These are phyloP conservation scores for Neodiprion pinetum DNA, from an alignment of 1,140 invertebrate genomes.

Conservation along the genomic window DNA sequence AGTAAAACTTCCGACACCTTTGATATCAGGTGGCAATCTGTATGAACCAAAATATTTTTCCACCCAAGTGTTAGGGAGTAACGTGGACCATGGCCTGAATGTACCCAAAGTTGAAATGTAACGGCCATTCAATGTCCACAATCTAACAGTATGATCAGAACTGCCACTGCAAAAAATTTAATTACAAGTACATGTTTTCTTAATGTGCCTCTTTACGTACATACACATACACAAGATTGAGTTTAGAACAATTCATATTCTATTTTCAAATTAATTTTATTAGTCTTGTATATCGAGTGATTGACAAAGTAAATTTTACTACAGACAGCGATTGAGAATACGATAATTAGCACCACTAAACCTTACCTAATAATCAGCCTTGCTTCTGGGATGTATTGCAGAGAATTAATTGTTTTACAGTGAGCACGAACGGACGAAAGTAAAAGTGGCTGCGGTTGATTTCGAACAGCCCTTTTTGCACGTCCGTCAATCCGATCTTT, in stretches of 20 bases:
- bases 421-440: conserved; percentile 56
- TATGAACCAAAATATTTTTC: conserved; percentile 49
- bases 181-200: background rate
- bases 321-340: too few relatives aligned
- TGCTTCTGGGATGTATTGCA: conserved; percentile 47
- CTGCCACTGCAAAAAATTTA: conserved; percentile 65
- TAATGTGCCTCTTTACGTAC: too few relatives aligned
- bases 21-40: conserved; percentile 70
- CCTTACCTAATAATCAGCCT: conserved; percentile 68
- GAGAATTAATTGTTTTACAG: conserved; percentile 36
- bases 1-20: conserved; percentile 70
- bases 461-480: conserved; percentile 67
- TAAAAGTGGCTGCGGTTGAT: conserved; percentile 69
- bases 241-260: background rate
- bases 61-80: conserved; percentile 57
- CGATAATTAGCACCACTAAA: background rate
- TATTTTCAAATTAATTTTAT: too few relatives aligned
- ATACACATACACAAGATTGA: too few relatives aligned
- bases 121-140: conserved; percentile 73
- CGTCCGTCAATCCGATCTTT: conserved; percentile 66
- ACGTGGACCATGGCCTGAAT: conserved; percentile 64
- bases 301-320: too few relatives aligned
- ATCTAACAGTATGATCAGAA: conserved; percentile 71
- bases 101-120: conserved; percentile 75
- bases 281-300: too few relatives aligned